These are phyloP conservation scores for Xestia ashworthii DNA, from an alignment of 2,888 invertebrate genomes.

Conservation along the genomic window DNA sequence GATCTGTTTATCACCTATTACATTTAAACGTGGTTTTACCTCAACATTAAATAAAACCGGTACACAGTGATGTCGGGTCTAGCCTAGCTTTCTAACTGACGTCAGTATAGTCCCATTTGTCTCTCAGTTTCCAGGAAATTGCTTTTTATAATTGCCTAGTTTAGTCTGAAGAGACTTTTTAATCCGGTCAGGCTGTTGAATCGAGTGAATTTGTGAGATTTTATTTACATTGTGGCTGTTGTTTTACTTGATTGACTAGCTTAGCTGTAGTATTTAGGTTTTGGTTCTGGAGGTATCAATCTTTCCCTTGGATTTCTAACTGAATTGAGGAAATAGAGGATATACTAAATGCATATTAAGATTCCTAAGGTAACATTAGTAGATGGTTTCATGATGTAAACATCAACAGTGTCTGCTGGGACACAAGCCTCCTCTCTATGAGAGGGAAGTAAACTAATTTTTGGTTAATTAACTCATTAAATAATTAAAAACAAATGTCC, in stretches of 20 bases:
- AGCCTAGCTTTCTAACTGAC: constrained; percentile 60
- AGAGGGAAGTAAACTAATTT: not conserved
- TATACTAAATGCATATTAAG: not conserved
- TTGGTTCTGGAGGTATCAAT: too few species aligned
- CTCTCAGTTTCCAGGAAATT: constrained; percentile 57
- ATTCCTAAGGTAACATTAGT: not conserved
- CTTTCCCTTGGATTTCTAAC: too few species aligned
- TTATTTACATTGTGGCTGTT: not conserved
- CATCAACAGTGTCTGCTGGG: too few species aligned
- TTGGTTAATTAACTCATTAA: not conserved
- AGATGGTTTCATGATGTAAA: not conserved
- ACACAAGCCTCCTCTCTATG: too few species aligned
- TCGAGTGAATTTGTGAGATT: constrained; percentile 8
- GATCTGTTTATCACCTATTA: not conserved
- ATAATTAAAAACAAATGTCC: constrained; percentile 13
- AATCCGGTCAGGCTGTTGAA: constrained; percentile 28
- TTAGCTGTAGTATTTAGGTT: too few species aligned
- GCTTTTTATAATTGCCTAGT: constrained; percentile 55
- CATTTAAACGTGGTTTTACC: constrained; percentile 31
- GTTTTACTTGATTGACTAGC: not conserved
- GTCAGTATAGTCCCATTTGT: constrained; percentile 36
- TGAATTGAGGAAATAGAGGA: not conserved
- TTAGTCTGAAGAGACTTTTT: constrained; percentile 35
- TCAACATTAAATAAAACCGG: constrained; percentile 44
- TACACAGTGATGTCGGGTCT: constrained; percentile 33